These are phyloP conservation scores for Apamea sordens DNA, from an alignment of 2,888 invertebrate species.

Conservation along the genomic window DNA sequence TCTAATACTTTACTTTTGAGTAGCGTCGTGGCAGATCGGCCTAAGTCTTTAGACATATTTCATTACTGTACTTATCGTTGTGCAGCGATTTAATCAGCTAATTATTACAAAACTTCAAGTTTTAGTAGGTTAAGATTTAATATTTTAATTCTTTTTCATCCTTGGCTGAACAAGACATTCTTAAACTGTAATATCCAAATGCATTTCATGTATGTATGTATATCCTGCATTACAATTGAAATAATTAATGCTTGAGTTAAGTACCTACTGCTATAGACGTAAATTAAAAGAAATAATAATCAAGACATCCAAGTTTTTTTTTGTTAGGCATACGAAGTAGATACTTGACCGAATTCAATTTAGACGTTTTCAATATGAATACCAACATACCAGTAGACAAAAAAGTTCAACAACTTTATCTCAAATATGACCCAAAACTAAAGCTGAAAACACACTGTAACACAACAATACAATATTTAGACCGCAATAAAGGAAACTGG, in stretches of 20 bases:
- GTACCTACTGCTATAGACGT: no score
- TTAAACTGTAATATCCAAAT: neutral
- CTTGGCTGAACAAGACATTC: slow-evolving; percentile 34
- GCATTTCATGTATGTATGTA: neutral
- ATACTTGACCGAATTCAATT: neutral
- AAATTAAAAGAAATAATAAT: no score
- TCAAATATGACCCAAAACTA: neutral
- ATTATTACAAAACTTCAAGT: slow-evolving; percentile 22
- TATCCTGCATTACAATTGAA: neutral
- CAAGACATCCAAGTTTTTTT: neutral
- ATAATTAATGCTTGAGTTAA: neutral
- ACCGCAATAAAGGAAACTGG: slow-evolving; percentile 21
- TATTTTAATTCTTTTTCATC: slow-evolving; percentile 29
- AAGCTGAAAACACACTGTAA: neutral
- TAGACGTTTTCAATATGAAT: neutral
- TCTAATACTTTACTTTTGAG: neutral
- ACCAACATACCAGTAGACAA: neutral
- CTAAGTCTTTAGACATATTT: neutral
- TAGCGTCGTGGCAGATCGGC: neutral
- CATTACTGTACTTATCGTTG: neutral
- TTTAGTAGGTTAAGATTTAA: slow-evolving; percentile 29
- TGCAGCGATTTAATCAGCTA: slow-evolving; percentile 13
- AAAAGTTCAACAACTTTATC: neutral
- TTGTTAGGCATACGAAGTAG: neutral
- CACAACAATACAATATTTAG: slow-evolving; percentile 3